Base-by-base conservation (phyloP, 2,797 vertebrate species). In the Pterois miles region DNA sequence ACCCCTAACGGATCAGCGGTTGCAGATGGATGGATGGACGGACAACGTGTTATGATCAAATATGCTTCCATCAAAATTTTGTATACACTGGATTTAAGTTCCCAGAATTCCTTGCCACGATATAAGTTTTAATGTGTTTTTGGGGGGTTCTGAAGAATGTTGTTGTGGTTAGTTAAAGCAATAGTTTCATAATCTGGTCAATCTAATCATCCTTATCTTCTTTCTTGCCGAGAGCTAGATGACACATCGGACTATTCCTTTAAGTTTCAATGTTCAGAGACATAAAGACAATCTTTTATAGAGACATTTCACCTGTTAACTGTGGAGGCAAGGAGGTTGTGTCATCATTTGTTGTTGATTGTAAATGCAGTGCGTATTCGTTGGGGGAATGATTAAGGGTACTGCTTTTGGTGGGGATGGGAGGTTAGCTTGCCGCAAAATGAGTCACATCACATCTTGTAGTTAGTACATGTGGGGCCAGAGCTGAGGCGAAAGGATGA, bases 401-500 rank as follows among this genome's bases (percentile, higher is more conserved):
- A 23, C 34, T n/a, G 33, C 58, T 52, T 33, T 57, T 8, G 50
- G 12, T 2, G 2, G 20, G 16, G 33, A 50, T 57, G 2, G 8
- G 63, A 52, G 65, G 65, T 76, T 53, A 50, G 65, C 62, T 58
- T 8, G 6, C 71, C 43, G 68, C 68, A 77, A 69, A 80, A 79
- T 85, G 83, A 90, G 70, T 71, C 69, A 0, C 76, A 65, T 68
- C 34, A 23, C 22, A 53, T 69, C 34, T 22, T 65, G 13, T 57
- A 58, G 63, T 72, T 57, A 58, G 63, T 72, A 66, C 80, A 75
- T 67, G 76, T 78, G 62, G 54, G 66, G 40, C 70, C 8, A 4
- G 43, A 77, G 81, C 81, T 65, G 54, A 78, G 22, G 81, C 70
- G 77, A 78, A 73, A 60, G 62, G 31, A 79, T 57, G 65, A 63